Conservation (phyloP, 2,888 invertebrate genomes). For the Lasioglossum marginatum region DNA sequence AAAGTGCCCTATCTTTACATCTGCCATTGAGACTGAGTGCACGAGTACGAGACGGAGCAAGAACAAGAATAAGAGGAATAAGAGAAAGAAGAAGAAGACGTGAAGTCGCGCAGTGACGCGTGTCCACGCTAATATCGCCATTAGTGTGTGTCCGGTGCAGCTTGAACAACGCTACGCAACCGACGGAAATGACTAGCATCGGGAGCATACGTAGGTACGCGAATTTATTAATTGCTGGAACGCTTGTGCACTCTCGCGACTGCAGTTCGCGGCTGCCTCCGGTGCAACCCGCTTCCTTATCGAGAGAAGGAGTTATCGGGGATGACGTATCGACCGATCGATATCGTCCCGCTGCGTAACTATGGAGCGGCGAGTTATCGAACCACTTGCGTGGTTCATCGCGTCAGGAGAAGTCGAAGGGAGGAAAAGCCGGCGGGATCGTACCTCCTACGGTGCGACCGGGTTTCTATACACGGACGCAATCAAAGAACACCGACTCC, state of each 20-base stretch:
- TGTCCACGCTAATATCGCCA: slow-evolving; percentile 60
- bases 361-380: slow-evolving; percentile 68
- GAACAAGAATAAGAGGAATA: background rate
- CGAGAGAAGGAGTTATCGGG: slow-evolving; percentile 60
- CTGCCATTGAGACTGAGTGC: background rate
- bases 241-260: slow-evolving; percentile 4
- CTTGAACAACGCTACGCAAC: slow-evolving; percentile 38
- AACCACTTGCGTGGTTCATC: slow-evolving; percentile 63
- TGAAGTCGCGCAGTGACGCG: slow-evolving; percentile 62
- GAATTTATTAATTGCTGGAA: slow-evolving; percentile 71
- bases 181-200: slow-evolving; percentile 38
- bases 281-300: slow-evolving; percentile 58
- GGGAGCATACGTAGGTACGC: slow-evolving; percentile 20
- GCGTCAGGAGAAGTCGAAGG: slow-evolving; percentile 53
- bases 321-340: slow-evolving; percentile 71
- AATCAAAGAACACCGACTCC: slow-evolving; percentile 70
- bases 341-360: slow-evolving; percentile 72
- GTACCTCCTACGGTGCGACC: slow-evolving; percentile 62
- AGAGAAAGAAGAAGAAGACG: slow-evolving; percentile 34
- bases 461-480: slow-evolving; percentile 50
- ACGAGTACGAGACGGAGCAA: background rate
- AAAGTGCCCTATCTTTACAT: background rate
- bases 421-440: slow-evolving; percentile 39
- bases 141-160: slow-evolving; percentile 49
- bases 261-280: background rate